These are phyloP conservation scores for Anthopleura xanthogrammica DNA, from an alignment of 92 coral and sea anemone species.

Conservation along the genomic window DNA sequence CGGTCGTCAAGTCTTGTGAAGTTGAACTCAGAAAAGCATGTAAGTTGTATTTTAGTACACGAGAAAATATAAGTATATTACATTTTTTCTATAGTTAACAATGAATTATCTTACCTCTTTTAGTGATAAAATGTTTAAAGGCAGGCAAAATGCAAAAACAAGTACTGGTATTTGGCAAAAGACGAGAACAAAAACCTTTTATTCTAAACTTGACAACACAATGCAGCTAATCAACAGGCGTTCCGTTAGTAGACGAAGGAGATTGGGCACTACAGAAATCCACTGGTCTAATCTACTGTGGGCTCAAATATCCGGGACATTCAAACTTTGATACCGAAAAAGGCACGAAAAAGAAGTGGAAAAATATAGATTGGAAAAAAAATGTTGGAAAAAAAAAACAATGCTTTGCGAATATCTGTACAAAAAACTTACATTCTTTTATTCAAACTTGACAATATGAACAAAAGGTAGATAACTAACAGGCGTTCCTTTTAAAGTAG, in stretches of 20 bases:
- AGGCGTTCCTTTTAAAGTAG: no score
- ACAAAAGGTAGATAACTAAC: no score
- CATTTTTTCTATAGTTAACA: neutral
- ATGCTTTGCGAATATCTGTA: no score
- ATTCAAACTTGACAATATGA: constrained; percentile 2
- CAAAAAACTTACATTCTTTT: no score
- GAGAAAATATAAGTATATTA: no score
- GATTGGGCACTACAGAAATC: neutral
- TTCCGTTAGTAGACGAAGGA: neutral
- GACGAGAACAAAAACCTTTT: constrained; percentile 25
- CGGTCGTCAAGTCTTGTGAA: no score
- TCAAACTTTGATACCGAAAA: no score
- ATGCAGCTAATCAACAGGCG: constrained; percentile 16
- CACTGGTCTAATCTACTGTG: neutral
- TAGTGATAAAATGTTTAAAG: neutral
- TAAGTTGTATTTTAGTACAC: neutral
- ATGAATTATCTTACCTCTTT: neutral
- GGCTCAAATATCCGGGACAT: neutral
- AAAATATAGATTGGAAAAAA: no score
- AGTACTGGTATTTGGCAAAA: neutral
- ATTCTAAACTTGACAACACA: constrained; percentile 4
- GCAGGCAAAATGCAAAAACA: neutral
- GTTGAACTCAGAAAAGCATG: no score
- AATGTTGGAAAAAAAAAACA: no score
- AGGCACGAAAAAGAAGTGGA: no score